phyloP scores from a whole-genome alignment of 2,113 vertebrate species.

The Rhombomys opimus region DNA sequence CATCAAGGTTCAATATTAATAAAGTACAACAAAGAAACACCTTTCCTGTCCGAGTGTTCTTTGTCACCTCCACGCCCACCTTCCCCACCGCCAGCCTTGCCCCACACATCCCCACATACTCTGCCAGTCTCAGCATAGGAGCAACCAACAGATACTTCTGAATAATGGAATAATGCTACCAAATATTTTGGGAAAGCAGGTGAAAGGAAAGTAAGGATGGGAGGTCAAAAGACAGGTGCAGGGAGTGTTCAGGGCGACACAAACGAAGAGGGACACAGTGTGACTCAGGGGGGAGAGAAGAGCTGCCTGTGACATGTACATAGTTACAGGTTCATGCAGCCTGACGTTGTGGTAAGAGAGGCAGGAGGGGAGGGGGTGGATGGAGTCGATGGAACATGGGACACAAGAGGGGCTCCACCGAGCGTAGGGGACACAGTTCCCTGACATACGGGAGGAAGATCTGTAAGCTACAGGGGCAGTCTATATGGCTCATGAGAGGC shows the following conservation, averaged over 20 bases:
- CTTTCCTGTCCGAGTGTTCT: no score
- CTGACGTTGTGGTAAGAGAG: neutral
- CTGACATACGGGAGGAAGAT: neutral
- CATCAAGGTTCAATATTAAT: neutral
- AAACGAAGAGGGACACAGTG: neutral
- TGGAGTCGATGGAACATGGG: rapidly evolving
- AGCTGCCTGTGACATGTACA: rapidly evolving
- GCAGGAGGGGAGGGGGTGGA: no score
- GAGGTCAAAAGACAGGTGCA: no score
- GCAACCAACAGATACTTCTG: rapidly evolving
- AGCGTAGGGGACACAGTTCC: rapidly evolving
- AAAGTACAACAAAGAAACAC: neutral
- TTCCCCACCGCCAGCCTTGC: neutral
- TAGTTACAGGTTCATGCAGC: neutral
- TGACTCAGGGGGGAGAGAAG: neutral
- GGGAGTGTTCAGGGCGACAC: neutral
- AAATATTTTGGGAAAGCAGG: neutral
- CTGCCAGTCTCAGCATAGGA: neutral
- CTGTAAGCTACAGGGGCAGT: neutral
- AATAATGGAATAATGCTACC: neutral
- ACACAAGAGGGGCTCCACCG: neutral
- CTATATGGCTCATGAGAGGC: neutral
- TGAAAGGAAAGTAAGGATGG: rapidly evolving
- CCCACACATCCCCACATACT: neutral
- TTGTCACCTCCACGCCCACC: neutral